Conservation (phyloP, 2,888 invertebrate species). For the Xestia c-nigrum region DNA sequence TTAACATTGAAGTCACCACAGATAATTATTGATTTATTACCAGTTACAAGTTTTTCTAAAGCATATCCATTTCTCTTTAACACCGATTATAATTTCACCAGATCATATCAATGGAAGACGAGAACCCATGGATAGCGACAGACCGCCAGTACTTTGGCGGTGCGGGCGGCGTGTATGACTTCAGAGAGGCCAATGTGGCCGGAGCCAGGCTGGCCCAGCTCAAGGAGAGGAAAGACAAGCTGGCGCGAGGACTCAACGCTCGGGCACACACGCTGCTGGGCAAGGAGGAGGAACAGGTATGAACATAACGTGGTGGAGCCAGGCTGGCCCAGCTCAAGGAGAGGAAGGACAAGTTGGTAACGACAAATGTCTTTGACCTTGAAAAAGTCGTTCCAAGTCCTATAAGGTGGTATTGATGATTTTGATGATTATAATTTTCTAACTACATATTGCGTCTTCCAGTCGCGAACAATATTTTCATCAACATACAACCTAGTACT, state of each 20-base stretch:
- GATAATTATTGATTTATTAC: too few species aligned
- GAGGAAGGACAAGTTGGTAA: slow-evolving; percentile 82
- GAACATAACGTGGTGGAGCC: slow-evolving; percentile 8
- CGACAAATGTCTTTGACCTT: too few species aligned
- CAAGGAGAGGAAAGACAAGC: slow-evolving; percentile 91
- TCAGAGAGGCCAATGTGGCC: slow-evolving; percentile 90
- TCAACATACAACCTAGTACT: too few species aligned
- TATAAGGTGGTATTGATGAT: too few species aligned
- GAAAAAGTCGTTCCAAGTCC: too few species aligned
- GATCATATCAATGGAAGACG: slow-evolving; percentile 83
- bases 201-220: slow-evolving; percentile 88
- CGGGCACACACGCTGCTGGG: slow-evolving; percentile 50
- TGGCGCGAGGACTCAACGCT: slow-evolving; percentile 88
- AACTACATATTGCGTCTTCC: too few species aligned
- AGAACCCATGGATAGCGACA: slow-evolving; percentile 94
- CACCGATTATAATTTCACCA: slow-evolving; percentile 51
- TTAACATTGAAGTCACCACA: too few species aligned
- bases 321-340: slow-evolving; percentile 89
- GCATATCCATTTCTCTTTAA: neutral
- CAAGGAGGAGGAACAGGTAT: slow-evolving; percentile 50
- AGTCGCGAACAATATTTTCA: too few species aligned
- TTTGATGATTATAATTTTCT: too few species aligned
- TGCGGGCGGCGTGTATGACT: slow-evolving; percentile 93
- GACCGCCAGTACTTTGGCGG: slow-evolving; percentile 95
- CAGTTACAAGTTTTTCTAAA: too few species aligned